Conservation (phyloP, 2,113 vertebrate species). For the Crotalus helleri region DNA sequence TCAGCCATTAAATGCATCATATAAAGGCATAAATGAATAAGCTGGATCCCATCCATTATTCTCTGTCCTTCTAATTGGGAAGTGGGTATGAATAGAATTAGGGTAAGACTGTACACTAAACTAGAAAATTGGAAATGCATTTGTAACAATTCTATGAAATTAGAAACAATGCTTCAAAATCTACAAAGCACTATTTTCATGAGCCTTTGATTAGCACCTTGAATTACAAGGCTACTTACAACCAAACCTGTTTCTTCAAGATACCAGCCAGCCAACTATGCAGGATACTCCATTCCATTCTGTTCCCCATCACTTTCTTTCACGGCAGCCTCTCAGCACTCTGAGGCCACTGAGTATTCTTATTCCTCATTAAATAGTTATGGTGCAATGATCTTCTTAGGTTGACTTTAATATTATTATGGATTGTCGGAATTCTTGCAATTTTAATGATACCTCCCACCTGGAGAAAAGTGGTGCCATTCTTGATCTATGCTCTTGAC, state of each 20-base stretch:
- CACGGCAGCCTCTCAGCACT: not conserved
- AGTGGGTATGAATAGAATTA: not conserved
- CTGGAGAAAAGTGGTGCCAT: not conserved
- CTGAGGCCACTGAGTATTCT: not conserved
- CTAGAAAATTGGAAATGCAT: not conserved
- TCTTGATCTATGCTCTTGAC: too few relatives aligned
- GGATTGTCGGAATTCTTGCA: not conserved
- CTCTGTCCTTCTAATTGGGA: not conserved
- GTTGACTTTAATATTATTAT: not conserved
- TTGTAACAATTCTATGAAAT: not conserved
- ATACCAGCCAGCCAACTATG: not conserved
- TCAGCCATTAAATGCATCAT: not conserved
- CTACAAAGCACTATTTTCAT: constrained; percentile 46
- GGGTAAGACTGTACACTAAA: not conserved
- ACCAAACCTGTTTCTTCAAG: not conserved
- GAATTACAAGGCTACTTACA: not conserved
- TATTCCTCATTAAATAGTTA: not conserved
- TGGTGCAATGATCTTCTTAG: not conserved
- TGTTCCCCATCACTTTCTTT: not conserved
- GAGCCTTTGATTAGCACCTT: constrained; percentile 29
- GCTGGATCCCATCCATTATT: not conserved
- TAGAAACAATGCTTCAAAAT: not conserved
- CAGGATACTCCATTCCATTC: not conserved
- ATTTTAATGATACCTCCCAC: not conserved
- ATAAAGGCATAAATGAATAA: not conserved